A percentile compares a stretch with the other conserved stretches of the same genome.
Conservation (phyloP, 2,888 invertebrate genomes). For the Phorcus lineatus region DNA sequence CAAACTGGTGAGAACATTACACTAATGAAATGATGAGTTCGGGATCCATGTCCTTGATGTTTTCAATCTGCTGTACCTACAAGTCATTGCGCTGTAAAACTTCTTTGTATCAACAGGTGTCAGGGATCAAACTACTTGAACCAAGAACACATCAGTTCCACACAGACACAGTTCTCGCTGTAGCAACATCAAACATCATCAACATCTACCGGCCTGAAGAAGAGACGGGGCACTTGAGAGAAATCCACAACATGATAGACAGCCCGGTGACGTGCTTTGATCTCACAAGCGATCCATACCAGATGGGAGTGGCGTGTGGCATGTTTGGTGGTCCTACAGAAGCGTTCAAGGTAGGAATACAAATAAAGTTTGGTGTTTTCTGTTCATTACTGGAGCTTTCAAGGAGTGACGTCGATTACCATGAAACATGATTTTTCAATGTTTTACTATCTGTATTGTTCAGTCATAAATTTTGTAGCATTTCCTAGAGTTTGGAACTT, state of each 20-base stretch:
- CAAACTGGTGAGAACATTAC: not conserved
- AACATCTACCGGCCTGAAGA: slow-evolving; percentile 40
- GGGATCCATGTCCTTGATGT: too few relatives aligned
- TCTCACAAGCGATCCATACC: slow-evolving; percentile 38
- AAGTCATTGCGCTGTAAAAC: too few relatives aligned
- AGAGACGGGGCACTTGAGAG: slow-evolving; percentile 6
- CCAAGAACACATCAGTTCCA: not conserved
- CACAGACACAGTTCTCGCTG: slow-evolving; percentile 38
- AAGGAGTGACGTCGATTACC: too few relatives aligned
- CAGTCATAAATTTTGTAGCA: too few relatives aligned
- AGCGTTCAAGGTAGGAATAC: slow-evolving; percentile 46
- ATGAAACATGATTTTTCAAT: too few relatives aligned
- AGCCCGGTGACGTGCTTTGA: slow-evolving; percentile 56
- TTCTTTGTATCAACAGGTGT: too few relatives aligned
- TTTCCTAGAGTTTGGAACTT: too few relatives aligned
- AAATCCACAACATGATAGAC: slow-evolving; percentile 62
- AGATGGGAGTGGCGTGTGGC: slow-evolving; percentile 58
- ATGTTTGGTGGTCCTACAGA: slow-evolving; percentile 44
- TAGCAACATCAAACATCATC: slow-evolving; percentile 47
- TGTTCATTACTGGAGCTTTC: too few relatives aligned
- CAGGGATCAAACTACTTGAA: slow-evolving; percentile 41
- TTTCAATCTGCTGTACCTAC: too few relatives aligned
- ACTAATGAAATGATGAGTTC: too few relatives aligned
- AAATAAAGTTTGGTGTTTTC: not conserved
- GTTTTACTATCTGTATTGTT: too few relatives aligned